Evolutionary conservation across 2,888 invertebrate genomes (phyloP), one percentile per base, ranked within the genome.

Genomic region (Zeuzera pyrina): DNA sequence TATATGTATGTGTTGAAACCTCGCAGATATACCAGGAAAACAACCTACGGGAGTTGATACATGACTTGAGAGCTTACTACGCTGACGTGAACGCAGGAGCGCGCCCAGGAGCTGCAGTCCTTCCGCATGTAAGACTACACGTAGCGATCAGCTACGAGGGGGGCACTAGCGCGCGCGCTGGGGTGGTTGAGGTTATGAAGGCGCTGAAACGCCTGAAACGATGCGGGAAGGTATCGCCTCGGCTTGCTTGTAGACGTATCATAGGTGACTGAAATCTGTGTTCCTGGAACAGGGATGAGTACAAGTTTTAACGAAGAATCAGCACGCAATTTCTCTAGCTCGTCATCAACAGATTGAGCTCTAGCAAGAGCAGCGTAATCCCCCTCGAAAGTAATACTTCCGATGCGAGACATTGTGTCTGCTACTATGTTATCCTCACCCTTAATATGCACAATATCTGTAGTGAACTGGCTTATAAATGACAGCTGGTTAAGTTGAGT

Each of bases 41-140:
- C 16, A 14, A 0, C 40, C 38, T 0, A 42, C 25, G 0, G 45
- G 47, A 3, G 47, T 2, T 0, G 15, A 12, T 3, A 7, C 32
- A 16, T 48, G 48, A 3, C 45, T 12, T 1, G 42, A 12, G 0
- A 49, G 35, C 10, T 47, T 48, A 10, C 31, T 30, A 0, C 37
- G 33, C 32, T 73, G 70, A 22, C 69, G 70, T 0, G 35, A 1
- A 47, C 16, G 31, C 65, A 67, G 1, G 31, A n/a, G 0, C 42
- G 44, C 0, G 54, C 41, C 66, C 63, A 70, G 0, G 15, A 11
- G 0, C 43, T 25, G 19, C 47, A 51, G 29, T 71, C 61, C 7
- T 36, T 40, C 0, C 54, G 47, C 0, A 71, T 50, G 1, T 29
- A 30, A 0, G 61, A 63, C 68, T 68, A 72, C 0, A 70, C 57